Conservation (phyloP, 2,888 invertebrate genomes). For the Adineta ricciae region DNA sequence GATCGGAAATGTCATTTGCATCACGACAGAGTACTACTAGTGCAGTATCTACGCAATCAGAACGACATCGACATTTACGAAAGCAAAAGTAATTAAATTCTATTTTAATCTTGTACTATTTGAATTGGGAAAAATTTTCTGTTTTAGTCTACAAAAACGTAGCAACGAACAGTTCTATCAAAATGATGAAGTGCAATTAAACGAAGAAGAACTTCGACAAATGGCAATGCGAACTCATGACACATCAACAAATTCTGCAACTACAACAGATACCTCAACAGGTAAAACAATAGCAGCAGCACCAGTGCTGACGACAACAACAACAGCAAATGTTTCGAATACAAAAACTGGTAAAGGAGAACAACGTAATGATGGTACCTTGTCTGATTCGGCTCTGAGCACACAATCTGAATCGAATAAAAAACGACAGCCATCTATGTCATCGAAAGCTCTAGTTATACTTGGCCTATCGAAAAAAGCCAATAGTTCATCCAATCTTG, state of each 20-base stretch:
- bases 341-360: not conserved
- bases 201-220: slow-evolving; percentile 18
- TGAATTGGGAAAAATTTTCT: too few relatives aligned
- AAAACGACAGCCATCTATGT: slow-evolving; percentile 29
- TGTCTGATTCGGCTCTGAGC: slow-evolving; percentile 27
- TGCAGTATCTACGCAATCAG: not conserved
- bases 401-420: slow-evolving; percentile 20
- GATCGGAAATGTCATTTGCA: not conserved
- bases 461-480: slow-evolving; percentile 34
- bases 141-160: not conserved
- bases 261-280: not conserved
- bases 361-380: slow-evolving; percentile 31
- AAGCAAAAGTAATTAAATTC: not conserved
- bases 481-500: slow-evolving; percentile 32
- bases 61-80: not conserved
- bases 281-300: too few relatives aligned
- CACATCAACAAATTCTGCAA: not conserved
- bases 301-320: not conserved
- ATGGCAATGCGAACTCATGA: not conserved
- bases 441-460: slow-evolving; percentile 34
- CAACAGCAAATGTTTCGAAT: not conserved
- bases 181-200: not conserved
- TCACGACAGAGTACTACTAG: not conserved
- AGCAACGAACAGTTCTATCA: not conserved
- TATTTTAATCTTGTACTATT: not conserved